Percentiles rank a stretch among this genome's conserved stretches.
phyloP scores from a whole-genome alignment of 2,797 vertebrate genomes.

The Oreortyx pictus region DNA sequence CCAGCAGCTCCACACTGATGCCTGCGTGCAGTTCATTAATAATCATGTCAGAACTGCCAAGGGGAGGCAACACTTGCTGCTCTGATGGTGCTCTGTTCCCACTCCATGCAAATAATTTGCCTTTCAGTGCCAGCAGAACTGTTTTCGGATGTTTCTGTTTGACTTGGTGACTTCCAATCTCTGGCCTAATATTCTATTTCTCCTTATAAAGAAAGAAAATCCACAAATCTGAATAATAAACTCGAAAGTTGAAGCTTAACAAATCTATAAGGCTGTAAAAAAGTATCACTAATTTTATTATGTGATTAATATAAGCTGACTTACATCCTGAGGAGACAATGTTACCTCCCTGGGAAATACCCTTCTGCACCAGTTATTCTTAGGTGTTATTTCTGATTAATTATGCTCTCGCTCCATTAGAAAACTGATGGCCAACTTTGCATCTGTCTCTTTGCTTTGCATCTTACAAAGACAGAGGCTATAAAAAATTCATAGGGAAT shows the following conservation, averaged over 20 bases:
- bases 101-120: slow-evolving; percentile 10
- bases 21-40: slow-evolving; percentile 43
- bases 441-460: slow-evolving; percentile 57
- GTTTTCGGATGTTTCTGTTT: slow-evolving; percentile 8
- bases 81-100: not conserved
- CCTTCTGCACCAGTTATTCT: slow-evolving; percentile 67
- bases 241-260: slow-evolving; percentile 18
- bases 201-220: not conserved
- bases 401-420: slow-evolving; percentile 67
- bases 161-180: not conserved
- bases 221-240: not conserved
- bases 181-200: not conserved
- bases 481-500: slow-evolving; percentile 57
- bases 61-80: not conserved
- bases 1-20: not conserved
- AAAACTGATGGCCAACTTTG: slow-evolving; percentile 59
- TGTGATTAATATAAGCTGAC: slow-evolving; percentile 57
- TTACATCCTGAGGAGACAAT: slow-evolving; percentile 4
- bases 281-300: slow-evolving; percentile 37
- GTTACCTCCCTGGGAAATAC: slow-evolving; percentile 68
- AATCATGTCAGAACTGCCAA: slow-evolving; percentile 51
- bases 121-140: slow-evolving; percentile 2
- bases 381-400: slow-evolving; percentile 76
- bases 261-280: slow-evolving; percentile 15
- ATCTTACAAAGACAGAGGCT: slow-evolving; percentile 47